Base-by-base conservation (phyloP, 30 jellyfish, hydroid and myxozoan species). In the Chironex yamaguchii region DNA sequence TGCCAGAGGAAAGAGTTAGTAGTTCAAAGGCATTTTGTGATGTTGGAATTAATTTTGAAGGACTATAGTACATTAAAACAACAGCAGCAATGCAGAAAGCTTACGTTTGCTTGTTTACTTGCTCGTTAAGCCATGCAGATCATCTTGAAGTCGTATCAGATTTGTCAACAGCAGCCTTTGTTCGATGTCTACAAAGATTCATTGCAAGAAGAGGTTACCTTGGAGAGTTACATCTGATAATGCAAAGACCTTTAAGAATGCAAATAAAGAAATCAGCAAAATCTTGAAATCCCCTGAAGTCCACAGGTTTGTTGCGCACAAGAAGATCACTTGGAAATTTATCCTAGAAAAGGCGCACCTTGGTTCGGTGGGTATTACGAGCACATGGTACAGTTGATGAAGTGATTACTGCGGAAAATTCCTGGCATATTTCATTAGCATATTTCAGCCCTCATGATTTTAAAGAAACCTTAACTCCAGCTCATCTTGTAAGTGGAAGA, bases 361-460 rank as follows among this genome's bases (percentile, higher is more conserved):
- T 70, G 84, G 84, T 70, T 70, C 36, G 84, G 84, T 28, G 76
- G 76, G 34, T 70, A 2, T 70, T 70, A 70, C 77, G 73, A 70
- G 25, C 78, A 32, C 12, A 70, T 70, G 73, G 84, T 70, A 2
- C 78, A 70, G 78, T 2, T 6, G 75, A 29, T 29, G 78, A 29
- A 70, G 29, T 13, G 77, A 4, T 4, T 28, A 2, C 29, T 70
- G 29, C 67, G 80, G 67, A 22, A 28, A 27, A 66, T 22, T 3
- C 23, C 14, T 3, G 67, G 80, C 27, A 66, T 25, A 31, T 67
- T 17, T 70, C 75, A 14, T 33, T 70, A 24, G 29, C 84, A 70
- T 31, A 70, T 70, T 11, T 70, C n/a, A n/a, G n/a, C n/a, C n/a
- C n/a, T n/a, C n/a, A 34, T 2, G 84, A 70, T 34, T 33, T 70